Conservation (phyloP, 2,797 vertebrate species). For the Lophotriccus pileatus region DNA sequence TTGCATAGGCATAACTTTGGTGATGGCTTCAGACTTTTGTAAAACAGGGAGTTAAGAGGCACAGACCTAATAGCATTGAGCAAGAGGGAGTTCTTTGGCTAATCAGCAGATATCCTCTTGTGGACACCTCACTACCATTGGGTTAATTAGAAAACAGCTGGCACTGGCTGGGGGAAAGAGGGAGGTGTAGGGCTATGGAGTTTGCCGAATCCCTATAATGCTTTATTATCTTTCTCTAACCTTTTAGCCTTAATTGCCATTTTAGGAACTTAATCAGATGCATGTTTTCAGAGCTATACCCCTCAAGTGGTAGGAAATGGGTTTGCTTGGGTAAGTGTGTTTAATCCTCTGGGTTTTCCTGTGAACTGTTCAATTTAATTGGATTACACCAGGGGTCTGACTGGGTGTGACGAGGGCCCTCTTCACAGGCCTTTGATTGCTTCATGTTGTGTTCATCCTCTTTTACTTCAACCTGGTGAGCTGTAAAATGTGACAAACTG, state of each 20-base stretch:
- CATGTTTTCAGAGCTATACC: slow-evolving; percentile 3
- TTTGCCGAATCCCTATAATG: neutral
- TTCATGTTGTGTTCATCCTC: neutral
- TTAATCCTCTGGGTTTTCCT: slow-evolving; percentile 26
- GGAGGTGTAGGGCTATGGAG: neutral
- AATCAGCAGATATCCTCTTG: slow-evolving; percentile 33
- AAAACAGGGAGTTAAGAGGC: neutral
- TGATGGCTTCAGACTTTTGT: neutral
- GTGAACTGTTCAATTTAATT: slow-evolving; percentile 20
- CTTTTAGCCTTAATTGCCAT: slow-evolving; percentile 58
- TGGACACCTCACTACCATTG: neutral
- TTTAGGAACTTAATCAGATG: slow-evolving; percentile 39
- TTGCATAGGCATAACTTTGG: neutral
- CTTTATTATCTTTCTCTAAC: slow-evolving; percentile 45
- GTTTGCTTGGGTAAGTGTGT: slow-evolving; percentile 30
- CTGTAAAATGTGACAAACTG: neutral
- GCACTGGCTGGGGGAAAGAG: neutral
- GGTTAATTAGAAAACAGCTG: slow-evolving; percentile 61
- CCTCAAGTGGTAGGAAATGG: slow-evolving; percentile 21
- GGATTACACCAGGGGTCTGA: slow-evolving; percentile 41
- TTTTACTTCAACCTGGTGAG: neutral
- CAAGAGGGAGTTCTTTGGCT: slow-evolving; percentile 47
- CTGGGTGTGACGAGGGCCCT: neutral
- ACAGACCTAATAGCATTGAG: slow-evolving; percentile 22
- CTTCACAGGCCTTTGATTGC: neutral